Evolutionary conservation across 2,888 invertebrate species (phyloP), one percentile per base, ranked within the genome.

Genomic region (Eucriotettix oculatus): DNA sequence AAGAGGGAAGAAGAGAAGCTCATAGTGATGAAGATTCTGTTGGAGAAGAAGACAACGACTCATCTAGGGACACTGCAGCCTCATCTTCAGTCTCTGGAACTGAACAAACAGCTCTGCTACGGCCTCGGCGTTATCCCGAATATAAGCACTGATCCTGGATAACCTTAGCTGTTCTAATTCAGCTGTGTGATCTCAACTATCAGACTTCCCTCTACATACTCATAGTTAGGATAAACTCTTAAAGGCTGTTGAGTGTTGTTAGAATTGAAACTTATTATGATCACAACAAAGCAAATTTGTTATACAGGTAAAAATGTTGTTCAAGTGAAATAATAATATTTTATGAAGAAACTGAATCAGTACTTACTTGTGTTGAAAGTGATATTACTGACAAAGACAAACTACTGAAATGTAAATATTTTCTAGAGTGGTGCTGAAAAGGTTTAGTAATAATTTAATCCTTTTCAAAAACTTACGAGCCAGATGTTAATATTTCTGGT

Each of bases 71-170:
- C 57, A 61, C 61, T 60, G 62, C 63, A 14, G 63, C 62, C 44
- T 63, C 63, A 52, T 61, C 64, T 42, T 62, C 63, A 29, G 62
- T 59, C 48, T 61, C 61, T 16, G 64, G 62, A 44, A 61, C 63
- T 40, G 61, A 62, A 58, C 62, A 60, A 56, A 61, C 61, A 29
- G 62, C 64, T n/a, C 56, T 62, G 52, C 54, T 63, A 29, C 56
- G 62, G 52, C 61, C 63, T 42, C 80, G 80, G 69, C 79, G 80
- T 68, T 84, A 83, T 76, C 84, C 85, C 73, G 85, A 86, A 78
- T 85, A 85, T 80, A 85, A 83, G 77, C 85, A 85, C 83, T 85
- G 83, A 84, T 82, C 59, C 29, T 11, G 40, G 40, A 16, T 56
- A 42, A 29, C 5, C 1, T 17, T 56, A 42, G 40, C 40, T 56